Percentiles rank a stretch among this genome's conserved stretches.
Conservation (phyloP, 2,113 vertebrate genomes). For the Zosterops borbonicus region DNA sequence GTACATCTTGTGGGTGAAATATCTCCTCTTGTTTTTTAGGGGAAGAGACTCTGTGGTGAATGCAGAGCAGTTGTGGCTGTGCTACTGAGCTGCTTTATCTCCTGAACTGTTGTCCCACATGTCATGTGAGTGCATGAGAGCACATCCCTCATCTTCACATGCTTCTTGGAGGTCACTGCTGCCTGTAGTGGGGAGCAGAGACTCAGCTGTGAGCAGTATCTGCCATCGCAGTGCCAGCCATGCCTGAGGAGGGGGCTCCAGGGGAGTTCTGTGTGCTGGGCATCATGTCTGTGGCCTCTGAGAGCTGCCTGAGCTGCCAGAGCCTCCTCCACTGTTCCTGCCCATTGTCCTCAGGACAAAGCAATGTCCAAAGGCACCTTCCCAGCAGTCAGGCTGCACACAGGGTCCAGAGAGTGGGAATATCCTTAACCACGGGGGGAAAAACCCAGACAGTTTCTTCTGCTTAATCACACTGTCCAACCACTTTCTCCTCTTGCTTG, state of each 20-base stretch:
- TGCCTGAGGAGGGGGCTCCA: background rate
- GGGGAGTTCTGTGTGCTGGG: background rate
- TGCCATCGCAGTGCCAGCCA: background rate
- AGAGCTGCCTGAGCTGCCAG: background rate
- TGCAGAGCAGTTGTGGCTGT: background rate
- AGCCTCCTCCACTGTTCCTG: background rate
- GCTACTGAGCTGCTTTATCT: background rate
- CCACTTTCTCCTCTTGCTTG: background rate
- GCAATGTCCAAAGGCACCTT: background rate
- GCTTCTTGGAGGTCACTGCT: background rate
- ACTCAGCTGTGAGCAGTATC: background rate
- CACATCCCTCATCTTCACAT: background rate
- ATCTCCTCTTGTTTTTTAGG: background rate
- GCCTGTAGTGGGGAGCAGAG: background rate
- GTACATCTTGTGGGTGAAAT: constrained; percentile 40
- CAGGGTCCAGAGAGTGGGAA: background rate
- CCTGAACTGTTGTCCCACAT: fast-evolving
- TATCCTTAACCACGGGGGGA: fast-evolving
- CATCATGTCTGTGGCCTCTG: fast-evolving
- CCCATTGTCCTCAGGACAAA: fast-evolving
- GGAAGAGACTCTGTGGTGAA: background rate
- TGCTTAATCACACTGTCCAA: background rate
- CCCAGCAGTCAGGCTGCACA: fast-evolving
- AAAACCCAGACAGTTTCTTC: background rate
- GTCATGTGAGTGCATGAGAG: background rate